Evolutionary conservation across 2,888 invertebrate species (phyloP).

Genomic region (Ennomos quercinarius): DNA sequence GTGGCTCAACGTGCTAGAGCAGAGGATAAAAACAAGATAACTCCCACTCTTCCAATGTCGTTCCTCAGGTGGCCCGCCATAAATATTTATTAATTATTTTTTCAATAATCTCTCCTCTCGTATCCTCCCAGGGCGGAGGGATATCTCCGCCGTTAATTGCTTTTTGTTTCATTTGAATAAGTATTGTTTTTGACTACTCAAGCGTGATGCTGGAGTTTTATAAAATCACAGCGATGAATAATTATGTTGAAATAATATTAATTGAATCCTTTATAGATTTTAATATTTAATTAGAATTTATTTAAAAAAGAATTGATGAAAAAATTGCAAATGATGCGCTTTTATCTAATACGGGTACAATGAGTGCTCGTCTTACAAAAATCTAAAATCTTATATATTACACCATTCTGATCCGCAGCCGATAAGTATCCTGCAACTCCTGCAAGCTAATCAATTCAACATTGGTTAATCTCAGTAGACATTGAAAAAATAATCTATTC

Average conservation of each 20-base stretch:
- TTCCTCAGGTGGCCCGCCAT: constrained; percentile 83
- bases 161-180: constrained; percentile 86
- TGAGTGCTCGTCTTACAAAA: background rate
- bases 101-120: constrained; percentile 84
- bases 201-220: constrained; percentile 74
- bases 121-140: constrained; percentile 80
- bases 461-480: constrained; percentile 35
- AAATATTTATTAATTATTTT: constrained; percentile 86
- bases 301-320: too few relatives aligned
- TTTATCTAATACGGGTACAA: too few relatives aligned
- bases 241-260: constrained; percentile 68
- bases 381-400: background rate
- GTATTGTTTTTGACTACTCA: constrained; percentile 84
- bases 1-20: constrained; percentile 52
- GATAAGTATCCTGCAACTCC: constrained; percentile 17
- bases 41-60: constrained; percentile 59
- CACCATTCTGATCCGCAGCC: too few relatives aligned
- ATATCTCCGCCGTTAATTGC: constrained; percentile 83
- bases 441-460: constrained; percentile 29
- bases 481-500: constrained; percentile 44
- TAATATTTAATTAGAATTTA: constrained; percentile 26
- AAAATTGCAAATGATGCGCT: background rate
- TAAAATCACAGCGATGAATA: constrained; percentile 79
- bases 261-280: constrained; percentile 69
- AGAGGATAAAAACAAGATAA: constrained; percentile 78